A percentile compares a stretch with the other conserved stretches of the same genome.
phyloP scores from a whole-genome alignment of 1,140 invertebrate species.

The Atta texana region DNA sequence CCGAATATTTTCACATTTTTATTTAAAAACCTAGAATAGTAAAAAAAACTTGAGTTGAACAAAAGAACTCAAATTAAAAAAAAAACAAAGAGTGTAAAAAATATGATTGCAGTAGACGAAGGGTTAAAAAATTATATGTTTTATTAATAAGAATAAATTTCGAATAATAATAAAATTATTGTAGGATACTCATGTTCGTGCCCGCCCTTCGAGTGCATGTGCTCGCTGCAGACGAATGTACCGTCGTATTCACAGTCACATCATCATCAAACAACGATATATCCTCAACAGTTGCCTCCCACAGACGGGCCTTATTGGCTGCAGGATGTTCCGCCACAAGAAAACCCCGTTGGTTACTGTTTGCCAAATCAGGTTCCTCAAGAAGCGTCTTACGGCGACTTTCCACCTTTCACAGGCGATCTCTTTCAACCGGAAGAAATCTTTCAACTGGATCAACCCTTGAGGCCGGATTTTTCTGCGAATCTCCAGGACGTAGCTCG shows the following conservation, averaged over 20 bases:
- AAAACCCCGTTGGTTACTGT: slow-evolving; percentile 76
- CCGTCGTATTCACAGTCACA: slow-evolving; percentile 80
- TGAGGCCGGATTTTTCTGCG: slow-evolving; percentile 88
- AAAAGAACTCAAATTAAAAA: too few species aligned
- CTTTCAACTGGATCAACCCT: slow-evolving; percentile 91
- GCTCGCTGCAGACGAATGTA: slow-evolving; percentile 80
- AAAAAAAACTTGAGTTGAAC: too few species aligned
- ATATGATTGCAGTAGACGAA: too few species aligned
- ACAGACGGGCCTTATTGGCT: slow-evolving; percentile 81
- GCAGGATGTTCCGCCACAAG: slow-evolving; percentile 78
- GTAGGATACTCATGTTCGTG: slow-evolving; percentile 89
- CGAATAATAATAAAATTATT: slow-evolving; percentile 62
- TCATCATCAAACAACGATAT: slow-evolving; percentile 76
- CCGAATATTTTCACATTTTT: too few species aligned
- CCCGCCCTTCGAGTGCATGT: slow-evolving; percentile 89
- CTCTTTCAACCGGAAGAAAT: slow-evolving; percentile 93
- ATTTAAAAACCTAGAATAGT: too few species aligned
- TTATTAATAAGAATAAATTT: slow-evolving; percentile 1
- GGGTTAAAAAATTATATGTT: not conserved
- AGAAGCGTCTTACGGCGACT: slow-evolving; percentile 84
- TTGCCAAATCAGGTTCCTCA: slow-evolving; percentile 79
- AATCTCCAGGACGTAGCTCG: slow-evolving; percentile 85
- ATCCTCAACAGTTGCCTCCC: slow-evolving; percentile 74
- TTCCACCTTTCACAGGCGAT: slow-evolving; percentile 88
- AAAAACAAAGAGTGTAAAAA: too few species aligned